Evolutionary conservation across 2,888 invertebrate species (phyloP), one percentile per base, ranked within the genome.

Genomic region (Erynnis tages): DNA sequence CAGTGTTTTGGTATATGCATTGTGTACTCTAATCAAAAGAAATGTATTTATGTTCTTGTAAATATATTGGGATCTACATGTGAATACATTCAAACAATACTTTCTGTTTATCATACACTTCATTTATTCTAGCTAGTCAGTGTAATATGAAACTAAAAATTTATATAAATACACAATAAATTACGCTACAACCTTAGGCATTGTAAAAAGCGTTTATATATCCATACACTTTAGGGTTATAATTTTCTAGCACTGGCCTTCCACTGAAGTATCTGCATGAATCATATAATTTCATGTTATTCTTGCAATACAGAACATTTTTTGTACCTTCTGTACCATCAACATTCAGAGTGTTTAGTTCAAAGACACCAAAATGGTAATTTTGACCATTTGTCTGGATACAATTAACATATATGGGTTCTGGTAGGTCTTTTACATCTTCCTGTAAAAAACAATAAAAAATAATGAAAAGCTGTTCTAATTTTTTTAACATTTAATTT

Each of bases 301-400:
- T 91, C 41, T 91, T 91, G 66, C 92, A 91, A 91, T 95, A 98
- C 92, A 95, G 96, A 59, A 94, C 91, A 80, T 98, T 98, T 72
- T 93, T 95, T 0, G 90, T 76, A 17, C 91, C 91, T 16, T 91
- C 87, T 8, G 66, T 73, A 0, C 91, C 90, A 67, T 87, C 73
- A 1, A 96, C 78, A 76, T 95, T 91, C 25, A 96, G 82, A 0
- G 95, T 95, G 67, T 97, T 96, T 8, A 98, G 85, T 80, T 98
- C 97, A 53, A 95, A 92, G 11, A 96, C 91, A 2, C 94, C 93
- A 73, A 97, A 97, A 71, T 96, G 94, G 71, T 95, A 96, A 30
- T 89, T 82, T 60, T 92, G 88, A 0, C 96, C 94, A 72, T 97
- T 94, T 2, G 95, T 93, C 62, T 96, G 95, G 59, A 98, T 91